These are phyloP conservation scores for Rhabdophis nuchalis DNA, from an alignment of 2,797 vertebrate species.

Conservation along the genomic window DNA sequence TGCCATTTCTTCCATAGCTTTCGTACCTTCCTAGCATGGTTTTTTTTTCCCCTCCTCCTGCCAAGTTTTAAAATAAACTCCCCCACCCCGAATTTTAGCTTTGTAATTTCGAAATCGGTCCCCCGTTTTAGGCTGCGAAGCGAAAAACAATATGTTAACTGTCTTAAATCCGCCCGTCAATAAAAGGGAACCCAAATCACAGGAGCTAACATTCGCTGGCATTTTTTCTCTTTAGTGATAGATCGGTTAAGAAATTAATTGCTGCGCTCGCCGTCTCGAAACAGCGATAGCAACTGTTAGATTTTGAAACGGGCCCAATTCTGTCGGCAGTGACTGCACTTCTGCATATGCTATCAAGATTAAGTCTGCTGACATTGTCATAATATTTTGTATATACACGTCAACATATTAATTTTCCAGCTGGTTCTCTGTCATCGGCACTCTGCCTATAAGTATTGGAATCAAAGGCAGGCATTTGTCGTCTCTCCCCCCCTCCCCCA, in stretches of 20 bases:
- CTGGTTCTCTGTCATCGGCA: neutral
- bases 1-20: neutral
- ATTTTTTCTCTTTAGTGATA: neutral
- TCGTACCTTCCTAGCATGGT: neutral
- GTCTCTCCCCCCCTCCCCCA: neutral
- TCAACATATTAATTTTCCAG: conserved; percentile 2
- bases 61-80: neutral
- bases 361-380: conserved; percentile 4
- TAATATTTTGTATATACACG: neutral
- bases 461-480: neutral
- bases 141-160: neutral
- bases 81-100: neutral
- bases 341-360: conserved; percentile 7
- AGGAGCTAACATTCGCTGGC: neutral
- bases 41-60: neutral
- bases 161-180: neutral
- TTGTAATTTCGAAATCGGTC: neutral
- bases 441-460: neutral
- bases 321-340: neutral
- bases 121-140: neutral
- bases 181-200: neutral
- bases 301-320: neutral
- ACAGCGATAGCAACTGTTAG: neutral
- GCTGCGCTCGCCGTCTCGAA: neutral
- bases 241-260: neutral